Percentiles rank a stretch among this genome's conserved stretches.
phyloP scores from a whole-genome alignment of 2,797 vertebrate species.

The Alcedo atthis region DNA sequence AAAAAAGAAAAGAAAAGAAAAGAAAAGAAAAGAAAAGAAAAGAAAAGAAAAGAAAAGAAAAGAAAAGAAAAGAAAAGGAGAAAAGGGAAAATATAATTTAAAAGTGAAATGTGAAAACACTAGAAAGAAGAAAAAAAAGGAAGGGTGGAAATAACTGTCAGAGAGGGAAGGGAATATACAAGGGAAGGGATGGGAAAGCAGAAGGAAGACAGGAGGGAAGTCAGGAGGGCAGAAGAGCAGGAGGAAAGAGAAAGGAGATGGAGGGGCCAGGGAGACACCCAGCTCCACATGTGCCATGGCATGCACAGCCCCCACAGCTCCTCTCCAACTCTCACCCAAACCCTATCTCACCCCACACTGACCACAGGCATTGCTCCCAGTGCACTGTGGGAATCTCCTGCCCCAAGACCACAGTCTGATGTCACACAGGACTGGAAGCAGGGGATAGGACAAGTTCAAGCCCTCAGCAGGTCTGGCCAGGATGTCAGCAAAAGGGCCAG shows the following conservation, averaged over 20 bases:
- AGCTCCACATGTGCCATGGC: not conserved
- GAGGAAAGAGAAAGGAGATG: not conserved
- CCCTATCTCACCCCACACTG: not conserved
- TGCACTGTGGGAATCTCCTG: not conserved
- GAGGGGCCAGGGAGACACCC: accelerated
- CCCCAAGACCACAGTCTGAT: not conserved
- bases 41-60: not conserved
- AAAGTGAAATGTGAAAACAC: too few species aligned
- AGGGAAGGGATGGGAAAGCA: not conserved
- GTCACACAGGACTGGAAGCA: too few species aligned
- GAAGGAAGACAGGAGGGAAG: not conserved
- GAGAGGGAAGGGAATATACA: not conserved
- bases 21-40: accelerated
- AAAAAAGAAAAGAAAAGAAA: too few species aligned
- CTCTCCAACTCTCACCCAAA: too few species aligned
- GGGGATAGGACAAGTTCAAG: not conserved
- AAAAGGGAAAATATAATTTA: too few species aligned
- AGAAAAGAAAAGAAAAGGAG: not conserved
- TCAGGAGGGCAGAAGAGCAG: too few species aligned
- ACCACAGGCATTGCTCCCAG: not conserved
- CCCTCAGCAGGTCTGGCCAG: not conserved
- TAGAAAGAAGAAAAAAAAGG: not conserved
- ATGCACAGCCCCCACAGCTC: not conserved
- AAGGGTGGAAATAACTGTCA: not conserved
- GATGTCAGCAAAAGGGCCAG: not conserved